Evolutionary conservation across 2,888 invertebrate genomes (phyloP), one percentile per base, ranked within the genome.

Genomic region (Drosophila colorata): DNA sequence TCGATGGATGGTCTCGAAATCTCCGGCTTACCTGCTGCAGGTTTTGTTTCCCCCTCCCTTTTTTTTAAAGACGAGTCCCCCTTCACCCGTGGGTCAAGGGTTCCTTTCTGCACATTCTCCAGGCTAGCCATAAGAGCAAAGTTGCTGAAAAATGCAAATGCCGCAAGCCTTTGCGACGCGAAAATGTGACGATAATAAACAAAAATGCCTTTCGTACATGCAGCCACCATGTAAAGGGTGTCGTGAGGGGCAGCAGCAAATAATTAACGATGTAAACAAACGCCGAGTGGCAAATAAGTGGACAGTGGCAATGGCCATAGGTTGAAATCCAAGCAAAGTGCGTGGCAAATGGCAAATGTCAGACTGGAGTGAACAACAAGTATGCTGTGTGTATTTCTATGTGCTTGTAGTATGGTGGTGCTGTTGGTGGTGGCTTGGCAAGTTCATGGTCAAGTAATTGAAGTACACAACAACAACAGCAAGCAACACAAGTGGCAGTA

Each of bases 401-500:
- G 48, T 33, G 4, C 13, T 13, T 33, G 33, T 33, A 4, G 4
- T 49, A 20, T 31, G 48, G 11, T 46, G 33, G 18, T 55, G 58
- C 37, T 40, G 9, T 25, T 64, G 14, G 23, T 38, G 16, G 33
- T 35, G 33, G 48, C 43, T n/a, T 40, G 43, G 59, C 60, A 70
- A 70, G 77, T 85, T 85, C 83, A 85, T 61, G 85, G 83, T 79
- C 82, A 83, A 64, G 51, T 40, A 53, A 47, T 23, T 49, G 37
- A 47, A 28, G 46, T 25, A 7, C 31, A 40, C 8, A 57, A 43
- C 40, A 55, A 44, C 48, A 48, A 14, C 44, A 58, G n/a, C n/a
- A n/a, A n/a, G n/a, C 40, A 40, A 31, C 46, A 49, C 57, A 33
- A 18, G 23, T 18, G 38, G 51, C 51, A 40, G 47, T 49, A 55